Evolutionary conservation across 2,113 vertebrate species (phyloP).

Genomic region (Microtus pennsylvanicus): DNA sequence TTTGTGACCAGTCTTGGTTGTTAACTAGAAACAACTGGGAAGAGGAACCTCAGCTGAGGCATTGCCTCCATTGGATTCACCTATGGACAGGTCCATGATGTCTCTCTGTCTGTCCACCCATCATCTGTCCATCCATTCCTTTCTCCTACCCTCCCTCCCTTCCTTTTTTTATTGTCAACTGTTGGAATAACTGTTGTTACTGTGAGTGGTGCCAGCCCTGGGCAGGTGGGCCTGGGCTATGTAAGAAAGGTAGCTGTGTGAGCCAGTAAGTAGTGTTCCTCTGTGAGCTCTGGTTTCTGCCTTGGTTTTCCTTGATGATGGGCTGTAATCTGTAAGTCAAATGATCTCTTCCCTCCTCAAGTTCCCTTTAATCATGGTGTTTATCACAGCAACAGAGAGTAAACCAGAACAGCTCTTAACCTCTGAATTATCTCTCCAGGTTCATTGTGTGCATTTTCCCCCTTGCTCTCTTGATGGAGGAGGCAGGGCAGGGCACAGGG

Average conservation of each 20-base stretch:
- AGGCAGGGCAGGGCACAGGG: background rate
- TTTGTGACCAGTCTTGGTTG: background rate
- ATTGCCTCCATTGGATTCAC: background rate
- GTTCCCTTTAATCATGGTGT: background rate
- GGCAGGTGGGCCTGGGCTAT: too few species aligned
- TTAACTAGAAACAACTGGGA: background rate
- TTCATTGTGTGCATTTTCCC: background rate
- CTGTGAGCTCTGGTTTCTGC: background rate
- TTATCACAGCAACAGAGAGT: background rate
- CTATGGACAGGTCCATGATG: background rate
- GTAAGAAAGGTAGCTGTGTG: background rate
- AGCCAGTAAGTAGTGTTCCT: background rate
- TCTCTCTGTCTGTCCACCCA: rapidly evolving
- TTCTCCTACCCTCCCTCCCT: too few species aligned
- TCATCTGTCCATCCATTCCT: rapidly evolving
- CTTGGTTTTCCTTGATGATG: background rate
- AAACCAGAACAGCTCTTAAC: background rate
- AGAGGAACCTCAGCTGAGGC: background rate
- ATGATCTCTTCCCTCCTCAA: background rate
- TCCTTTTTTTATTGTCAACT: background rate
- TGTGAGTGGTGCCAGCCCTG: background rate
- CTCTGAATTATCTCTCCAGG: background rate
- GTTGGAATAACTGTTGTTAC: background rate
- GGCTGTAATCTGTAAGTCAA: background rate
- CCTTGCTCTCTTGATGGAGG: background rate